Evolutionary conservation across 2,797 vertebrate species (phyloP), one percentile per base, ranked within the genome.

Genomic region (Thunnus albacares): DNA sequence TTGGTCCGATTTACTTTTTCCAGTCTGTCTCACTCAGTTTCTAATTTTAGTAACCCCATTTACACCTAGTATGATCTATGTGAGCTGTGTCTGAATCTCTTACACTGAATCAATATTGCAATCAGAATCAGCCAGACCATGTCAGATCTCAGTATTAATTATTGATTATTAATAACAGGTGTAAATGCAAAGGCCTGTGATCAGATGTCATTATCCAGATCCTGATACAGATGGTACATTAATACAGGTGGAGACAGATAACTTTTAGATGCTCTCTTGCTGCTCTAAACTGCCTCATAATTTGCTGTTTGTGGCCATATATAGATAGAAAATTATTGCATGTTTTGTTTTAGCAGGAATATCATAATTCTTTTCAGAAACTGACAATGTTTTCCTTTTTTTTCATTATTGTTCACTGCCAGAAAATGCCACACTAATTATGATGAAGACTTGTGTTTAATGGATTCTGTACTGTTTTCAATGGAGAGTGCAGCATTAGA

Each of bases 381-480:
- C 63, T 80, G 69, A 78, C 74, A 66, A 47, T 6, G 12, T 66
- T 76, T 74, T 85, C 18, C 26, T 75, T 77, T 70, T 71, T 30
- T 30, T 61, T 61, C 17, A 64, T 58, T 61, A 35, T 77, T 60
- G 80, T 79, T 84, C 73, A 78, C 63, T 73, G 47, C 74, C 72
- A 57, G 30, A 69, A 79, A 86, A 74, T 68, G 51, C 8, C 75
- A 80, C 78, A 28, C 69, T 83, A 24, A 73, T 82, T 79, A 83
- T 58, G 22, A 20, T 45, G 43, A 81, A 49, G 28, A 57, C 61
- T 56, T 41, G 43, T 66, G 43, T 66, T 79, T 74, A 74, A 35
- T 70, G 58, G 60, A 56, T 38, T 79, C 28, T 80, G 28, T 58
- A 53, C 11, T 53, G 60, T 51, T 58, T 64, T 68, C 52, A 22